Conservation (phyloP, 2,797 vertebrate genomes). For the Myotis findleyi region DNA sequence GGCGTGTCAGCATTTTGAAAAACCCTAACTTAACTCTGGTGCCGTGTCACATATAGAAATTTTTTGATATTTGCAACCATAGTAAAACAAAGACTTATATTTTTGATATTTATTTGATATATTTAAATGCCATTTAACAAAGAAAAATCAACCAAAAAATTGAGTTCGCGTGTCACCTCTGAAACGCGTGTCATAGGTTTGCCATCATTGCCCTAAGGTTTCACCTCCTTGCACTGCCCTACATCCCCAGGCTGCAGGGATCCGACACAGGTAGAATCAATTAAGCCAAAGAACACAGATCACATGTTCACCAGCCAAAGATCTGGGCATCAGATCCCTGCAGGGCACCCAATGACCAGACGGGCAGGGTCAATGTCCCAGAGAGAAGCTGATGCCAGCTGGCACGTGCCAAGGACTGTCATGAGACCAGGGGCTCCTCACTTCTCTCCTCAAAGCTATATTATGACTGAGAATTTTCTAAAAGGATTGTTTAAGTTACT, state of each 20-base stretch:
- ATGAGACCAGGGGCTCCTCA: not conserved
- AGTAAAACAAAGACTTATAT: too few relatives aligned
- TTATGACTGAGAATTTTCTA: not conserved
- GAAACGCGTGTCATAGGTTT: too few relatives aligned
- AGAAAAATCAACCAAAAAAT: too few relatives aligned
- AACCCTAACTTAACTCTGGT: too few relatives aligned
- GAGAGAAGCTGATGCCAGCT: not conserved
- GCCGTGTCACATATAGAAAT: too few relatives aligned
- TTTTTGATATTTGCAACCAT: too few relatives aligned
- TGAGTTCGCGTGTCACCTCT: too few relatives aligned
- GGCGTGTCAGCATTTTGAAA: too few relatives aligned
- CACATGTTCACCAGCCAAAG: not conserved
- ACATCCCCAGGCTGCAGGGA: accelerated
- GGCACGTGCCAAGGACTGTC: not conserved
- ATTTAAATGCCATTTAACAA: too few relatives aligned
- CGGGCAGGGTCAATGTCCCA: not conserved
- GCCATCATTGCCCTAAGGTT: not conserved
- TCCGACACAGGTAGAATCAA: not conserved
- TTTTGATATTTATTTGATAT: too few relatives aligned
- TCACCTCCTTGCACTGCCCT: not conserved
- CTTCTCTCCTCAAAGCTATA: not conserved
- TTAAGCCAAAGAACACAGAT: not conserved
- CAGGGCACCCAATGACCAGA: not conserved
- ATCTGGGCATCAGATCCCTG: not conserved
- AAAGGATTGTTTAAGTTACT: not conserved